These are phyloP conservation scores for Strix uralensis DNA, from an alignment of 2,113 vertebrate genomes.

Conservation along the genomic window DNA sequence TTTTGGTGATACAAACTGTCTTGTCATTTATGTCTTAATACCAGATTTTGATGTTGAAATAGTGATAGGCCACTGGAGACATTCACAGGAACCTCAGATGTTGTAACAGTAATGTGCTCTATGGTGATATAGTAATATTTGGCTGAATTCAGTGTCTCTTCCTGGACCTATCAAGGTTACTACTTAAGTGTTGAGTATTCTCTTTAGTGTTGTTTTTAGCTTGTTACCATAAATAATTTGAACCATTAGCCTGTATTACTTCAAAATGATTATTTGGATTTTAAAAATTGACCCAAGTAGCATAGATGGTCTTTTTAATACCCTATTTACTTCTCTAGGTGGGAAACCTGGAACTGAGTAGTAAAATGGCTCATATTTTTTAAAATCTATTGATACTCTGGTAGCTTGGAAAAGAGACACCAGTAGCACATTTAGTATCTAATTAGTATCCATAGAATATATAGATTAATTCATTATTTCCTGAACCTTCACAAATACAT, in stretches of 20 bases:
- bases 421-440: background rate
- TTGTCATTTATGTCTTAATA: background rate
- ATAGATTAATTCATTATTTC: background rate
- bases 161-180: background rate
- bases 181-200: background rate
- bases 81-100: background rate
- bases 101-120: background rate
- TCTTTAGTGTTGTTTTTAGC: background rate
- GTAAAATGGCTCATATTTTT: background rate
- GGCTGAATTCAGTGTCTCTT: background rate
- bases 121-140: background rate
- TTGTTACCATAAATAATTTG: background rate
- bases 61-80: background rate
- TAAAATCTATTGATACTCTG: background rate
- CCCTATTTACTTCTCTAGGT: background rate
- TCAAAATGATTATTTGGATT: background rate
- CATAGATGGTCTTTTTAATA: background rate
- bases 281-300: background rate
- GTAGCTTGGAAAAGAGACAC: background rate
- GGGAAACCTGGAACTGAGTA: background rate
- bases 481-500: background rate
- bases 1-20: background rate
- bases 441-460: background rate
- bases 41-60: background rate
- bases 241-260: background rate